Evolutionary conservation across 2,888 invertebrate species (phyloP), one percentile per base, ranked within the genome.

Genomic region (Trichacis sp.): DNA sequence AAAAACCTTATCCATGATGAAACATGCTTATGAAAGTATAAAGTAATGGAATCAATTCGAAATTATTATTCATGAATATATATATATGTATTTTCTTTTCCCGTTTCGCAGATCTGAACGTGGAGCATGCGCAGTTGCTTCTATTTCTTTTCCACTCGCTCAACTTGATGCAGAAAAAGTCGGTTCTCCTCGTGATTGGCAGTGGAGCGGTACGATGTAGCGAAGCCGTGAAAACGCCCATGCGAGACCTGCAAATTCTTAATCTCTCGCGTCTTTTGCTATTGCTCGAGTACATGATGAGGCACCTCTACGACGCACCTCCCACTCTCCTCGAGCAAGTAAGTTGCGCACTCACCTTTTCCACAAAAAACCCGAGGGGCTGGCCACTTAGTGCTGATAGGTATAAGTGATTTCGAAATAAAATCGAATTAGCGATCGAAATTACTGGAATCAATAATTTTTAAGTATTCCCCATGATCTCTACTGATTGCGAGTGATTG

Each of bases 81-180:
- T n/a, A n/a, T n/a, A n/a, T n/a, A n/a, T n/a, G n/a, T n/a, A n/a
- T n/a, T n/a, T n/a, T n/a, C n/a, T n/a, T n/a, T n/a, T n/a, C n/a
- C n/a, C n/a, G n/a, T n/a, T n/a, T n/a, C n/a, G n/a, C 85, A 89
- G 97, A 97, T 87, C 86, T 98, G 63, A 98, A 97, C 84, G 95
- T 97, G 49, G 98, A 98, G 82, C 97, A 98, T 85, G 93, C 96
- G 0, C 97, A 98, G 84, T 87, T 98, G 33, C 85, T 98, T 67
- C 88, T 98, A 6, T 97, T 97, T 83, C 87, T 98, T 9, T 98
- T 98, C 85, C 97, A 98, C 85, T 95, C 96, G 0, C 85, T 98
- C 62, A 96, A 96, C 75, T 87, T 98, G 65, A 96, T 97, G 95
- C 96, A 97, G 85, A 98, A 97, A 86, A 98, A 98, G 84, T 93